phyloP scores from a whole-genome alignment of 2,113 vertebrate genomes.

The Dasyprocta punctata region DNA sequence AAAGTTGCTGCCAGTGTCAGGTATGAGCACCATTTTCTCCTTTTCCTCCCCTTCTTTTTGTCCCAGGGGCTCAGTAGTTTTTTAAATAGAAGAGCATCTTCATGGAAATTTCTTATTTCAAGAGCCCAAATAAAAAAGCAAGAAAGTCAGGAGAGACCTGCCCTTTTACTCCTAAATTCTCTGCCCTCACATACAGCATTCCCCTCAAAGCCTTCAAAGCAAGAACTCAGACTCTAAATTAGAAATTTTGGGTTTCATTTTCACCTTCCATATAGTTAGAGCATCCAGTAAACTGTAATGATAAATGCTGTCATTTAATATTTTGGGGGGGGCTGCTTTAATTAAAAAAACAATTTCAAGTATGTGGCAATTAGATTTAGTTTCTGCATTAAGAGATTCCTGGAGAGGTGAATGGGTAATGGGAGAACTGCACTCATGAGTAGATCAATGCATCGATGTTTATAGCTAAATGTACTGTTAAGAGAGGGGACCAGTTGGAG shows the following conservation, averaged over 20 bases:
- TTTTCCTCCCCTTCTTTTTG: background rate
- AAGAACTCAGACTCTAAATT: background rate
- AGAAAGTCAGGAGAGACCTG: background rate
- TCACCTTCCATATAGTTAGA: background rate
- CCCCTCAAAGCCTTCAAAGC: background rate
- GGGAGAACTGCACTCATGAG: fast-evolving
- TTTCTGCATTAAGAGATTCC: background rate
- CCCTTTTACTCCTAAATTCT: background rate
- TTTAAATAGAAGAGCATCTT: background rate
- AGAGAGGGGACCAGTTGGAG: background rate
- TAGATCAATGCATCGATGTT: background rate
- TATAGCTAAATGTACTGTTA: background rate
- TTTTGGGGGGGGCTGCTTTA: too few relatives aligned
- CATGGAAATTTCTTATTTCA: background rate
- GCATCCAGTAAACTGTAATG: background rate
- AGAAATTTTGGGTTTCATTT: background rate
- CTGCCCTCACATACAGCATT: background rate
- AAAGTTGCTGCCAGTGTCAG: too few relatives aligned
- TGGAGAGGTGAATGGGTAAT: too few relatives aligned
- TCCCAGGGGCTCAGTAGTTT: background rate
- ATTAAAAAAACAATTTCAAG: background rate
- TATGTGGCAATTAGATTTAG: background rate
- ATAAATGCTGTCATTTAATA: background rate
- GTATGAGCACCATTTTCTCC: background rate
- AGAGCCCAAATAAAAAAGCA: background rate